Evolutionary conservation across 2,113 vertebrate species (phyloP), one percentile per base, ranked within the genome.

Genomic region (Microcebus murinus): DNA sequence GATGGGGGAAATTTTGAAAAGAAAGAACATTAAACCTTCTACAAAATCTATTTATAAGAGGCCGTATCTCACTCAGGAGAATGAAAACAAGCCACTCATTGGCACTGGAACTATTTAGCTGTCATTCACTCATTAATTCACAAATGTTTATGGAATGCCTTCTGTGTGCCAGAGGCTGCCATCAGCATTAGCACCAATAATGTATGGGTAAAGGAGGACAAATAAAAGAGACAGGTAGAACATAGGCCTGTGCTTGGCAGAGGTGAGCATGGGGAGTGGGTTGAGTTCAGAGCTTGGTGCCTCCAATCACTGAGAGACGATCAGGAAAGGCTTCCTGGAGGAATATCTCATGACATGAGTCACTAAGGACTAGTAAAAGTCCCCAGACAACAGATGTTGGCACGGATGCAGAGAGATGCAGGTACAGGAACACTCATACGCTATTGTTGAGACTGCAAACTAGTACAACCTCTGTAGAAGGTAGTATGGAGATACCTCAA

Each of bases 231-330:
- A 27, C 4, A 29, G 8, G 7, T 12, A 45, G 29, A 50, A 23
- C 29, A 21, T 4, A 21, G 36, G 6, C 10, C 4, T 6, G 5
- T 29, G n/a, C 29, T 67, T 39, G 50, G 15, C 15, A 23, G 18
- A 81, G 15, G 15, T 21, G 67, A 52, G 14, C 13, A 0, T 8
- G 0, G 15, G 3, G 3, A 9, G 3, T 6, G 7, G 4, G 74
- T 31, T 36, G n/a, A 57, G 11, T 29, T 91, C 31, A 42, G 83
- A 92, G 14, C 17, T 11, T 0, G 12, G 1, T 3, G 20, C 0
- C 11, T 4, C 55, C 31, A n/a, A 50, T 50, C 17, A 27, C 77
- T 85, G 36, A 77, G 10, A 63, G 25, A 9, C 29, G 18, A 27
- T n/a, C 70, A 23, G n/a, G 45, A 73, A 68, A 25, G 65, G 48